Percentiles rank a stretch among this genome's conserved stretches.
phyloP scores from a whole-genome alignment of 2,113 vertebrate species.

The Microcebus griseorufus region DNA sequence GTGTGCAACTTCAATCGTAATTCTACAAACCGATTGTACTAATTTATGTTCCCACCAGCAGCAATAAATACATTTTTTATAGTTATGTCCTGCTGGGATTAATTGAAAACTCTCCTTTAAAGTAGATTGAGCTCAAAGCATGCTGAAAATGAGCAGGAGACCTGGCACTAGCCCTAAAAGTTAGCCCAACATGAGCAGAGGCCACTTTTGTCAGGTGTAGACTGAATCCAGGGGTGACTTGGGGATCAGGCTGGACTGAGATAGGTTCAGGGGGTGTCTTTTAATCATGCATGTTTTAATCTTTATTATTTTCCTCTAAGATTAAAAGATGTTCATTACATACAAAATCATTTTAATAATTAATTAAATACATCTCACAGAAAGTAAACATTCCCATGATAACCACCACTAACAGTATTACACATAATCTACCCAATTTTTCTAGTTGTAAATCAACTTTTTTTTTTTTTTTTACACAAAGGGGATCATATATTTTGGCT shows the following conservation, averaged over 20 bases:
- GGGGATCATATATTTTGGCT: not conserved
- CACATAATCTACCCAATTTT: not conserved
- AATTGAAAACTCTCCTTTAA: slow-evolving; percentile 62
- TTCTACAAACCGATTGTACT: slow-evolving; percentile 35
- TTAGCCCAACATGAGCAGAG: not conserved
- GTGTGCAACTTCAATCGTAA: slow-evolving; percentile 22
- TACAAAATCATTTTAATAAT: not conserved
- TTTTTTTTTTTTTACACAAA: not conserved
- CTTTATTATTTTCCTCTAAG: slow-evolving; percentile 7
- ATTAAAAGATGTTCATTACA: not conserved
- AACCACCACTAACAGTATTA: not conserved
- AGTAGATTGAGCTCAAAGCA: slow-evolving; percentile 43
- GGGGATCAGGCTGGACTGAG: not conserved
- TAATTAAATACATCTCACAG: not conserved
- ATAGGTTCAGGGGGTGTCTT: not conserved
- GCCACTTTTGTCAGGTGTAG: not conserved
- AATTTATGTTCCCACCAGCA: slow-evolving; percentile 63
- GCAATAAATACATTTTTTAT: slow-evolving; percentile 65
- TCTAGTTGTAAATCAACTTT: not conserved
- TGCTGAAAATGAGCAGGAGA: slow-evolving; percentile 35
- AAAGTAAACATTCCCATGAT: not conserved
- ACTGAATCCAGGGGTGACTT: not conserved
- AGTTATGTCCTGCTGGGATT: slow-evolving; percentile 51
- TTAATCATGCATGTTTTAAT: not conserved
- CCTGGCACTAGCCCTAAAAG: slow-evolving; percentile 1